A percentile compares a stretch with the other conserved stretches of the same genome.
phyloP scores from a whole-genome alignment of 2,797 vertebrate species.

The Sardinella longiceps region DNA sequence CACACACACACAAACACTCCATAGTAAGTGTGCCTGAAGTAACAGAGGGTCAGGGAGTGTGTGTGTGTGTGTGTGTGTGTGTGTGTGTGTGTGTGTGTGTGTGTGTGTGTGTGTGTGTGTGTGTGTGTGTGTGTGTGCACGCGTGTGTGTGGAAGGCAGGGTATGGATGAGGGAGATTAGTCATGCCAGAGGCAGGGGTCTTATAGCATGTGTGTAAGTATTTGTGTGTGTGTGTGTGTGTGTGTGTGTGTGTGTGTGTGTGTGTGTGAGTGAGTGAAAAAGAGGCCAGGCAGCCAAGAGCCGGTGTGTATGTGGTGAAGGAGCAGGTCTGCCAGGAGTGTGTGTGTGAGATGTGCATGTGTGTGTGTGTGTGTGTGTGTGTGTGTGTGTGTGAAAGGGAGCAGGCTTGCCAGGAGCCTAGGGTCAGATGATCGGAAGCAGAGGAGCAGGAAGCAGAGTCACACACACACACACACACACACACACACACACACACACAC shows the following conservation, averaged over 20 bases:
- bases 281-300: background rate
- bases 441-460: constrained; percentile 30
- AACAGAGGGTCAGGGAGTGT: too few relatives aligned
- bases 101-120: too few relatives aligned
- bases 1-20: too few relatives aligned
- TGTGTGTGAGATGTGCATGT: background rate
- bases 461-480: too few relatives aligned
- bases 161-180: background rate
- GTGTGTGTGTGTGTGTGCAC: background rate
- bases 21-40: too few relatives aligned
- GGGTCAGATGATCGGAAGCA: constrained; percentile 57
- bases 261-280: background rate
- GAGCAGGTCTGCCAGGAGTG: constrained; percentile 11
- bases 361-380: constrained; percentile 4
- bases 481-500: too few relatives aligned
- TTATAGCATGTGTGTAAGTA: background rate
- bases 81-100: too few relatives aligned
- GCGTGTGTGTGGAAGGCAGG: background rate
- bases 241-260: background rate
- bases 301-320: background rate
- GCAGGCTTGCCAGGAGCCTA: constrained; percentile 58
- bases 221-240: background rate
- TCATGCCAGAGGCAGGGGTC: background rate
- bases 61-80: too few relatives aligned
- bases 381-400: constrained; percentile 13